Base-by-base conservation (phyloP, 1,140 invertebrate genomes). In the Trachymyrmex septentrionalis region DNA sequence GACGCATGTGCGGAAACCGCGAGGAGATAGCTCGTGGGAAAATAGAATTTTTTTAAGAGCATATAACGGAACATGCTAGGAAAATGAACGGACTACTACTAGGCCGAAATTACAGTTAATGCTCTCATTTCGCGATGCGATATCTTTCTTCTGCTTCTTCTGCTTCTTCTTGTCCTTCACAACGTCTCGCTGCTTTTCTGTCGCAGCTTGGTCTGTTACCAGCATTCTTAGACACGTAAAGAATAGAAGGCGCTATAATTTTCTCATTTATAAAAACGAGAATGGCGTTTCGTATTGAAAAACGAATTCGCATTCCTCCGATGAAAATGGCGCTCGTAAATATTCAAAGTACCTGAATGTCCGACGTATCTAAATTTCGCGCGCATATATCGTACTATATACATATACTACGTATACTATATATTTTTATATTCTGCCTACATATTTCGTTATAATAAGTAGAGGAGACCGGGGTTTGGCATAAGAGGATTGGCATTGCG, bases 91-190 rank as follows among this genome's bases (percentile, higher is more conserved):
- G 85, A 90, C 88, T 75, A 71, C 88, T 75, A 71, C 63, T 57
- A 55, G 61, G 64, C 53, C 75, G 76, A 77, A 67, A 81, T 90
- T 90, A 90, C 89, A 90, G 89, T 90, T 90, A 90, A 86, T 64
- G 88, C 63, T 89, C 88, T 90, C 69, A 73, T 90, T 90, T 90
- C 80, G 63, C 67, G 80, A 57, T 67, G 24, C 24, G 30, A 50
- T 53, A 30, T 71, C 77, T 90, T 48, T 88, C 34, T 81, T 67
- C 57, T 50, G 14, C 24, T 53, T 30, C 10, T 55, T 66, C 38
- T 50, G 38, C 50, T 57, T 66, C 38, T 50, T 50, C 50, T 57
- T 24, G 34, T 84, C 59, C 77, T n/a, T 59, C 34, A 53, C 34
- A 24, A 50, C 27, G n/a, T 34, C 55, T 21, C 16, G 21, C 34